Evolutionary conservation across 37 sponge, comb jelly and placozoan genomes (phyloP).

Genomic region (Aplysina aerophoba): DNA sequence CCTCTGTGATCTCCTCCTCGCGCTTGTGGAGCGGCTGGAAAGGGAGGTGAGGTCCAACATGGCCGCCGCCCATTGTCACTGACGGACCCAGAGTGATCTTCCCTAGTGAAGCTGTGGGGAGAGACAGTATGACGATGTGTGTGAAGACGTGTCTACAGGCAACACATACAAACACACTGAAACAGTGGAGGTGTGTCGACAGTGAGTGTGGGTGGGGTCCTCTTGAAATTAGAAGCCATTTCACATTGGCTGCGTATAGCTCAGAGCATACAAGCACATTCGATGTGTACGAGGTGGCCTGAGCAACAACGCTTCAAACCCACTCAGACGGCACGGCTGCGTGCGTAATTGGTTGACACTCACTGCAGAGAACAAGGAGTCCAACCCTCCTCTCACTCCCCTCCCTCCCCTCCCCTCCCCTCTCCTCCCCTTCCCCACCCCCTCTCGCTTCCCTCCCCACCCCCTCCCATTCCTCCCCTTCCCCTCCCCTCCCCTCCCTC

Average conservation of each 20-base stretch:
- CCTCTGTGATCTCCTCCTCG: slow-evolving; percentile 21
- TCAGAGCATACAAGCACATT: too few species aligned
- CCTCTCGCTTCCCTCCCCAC: not conserved
- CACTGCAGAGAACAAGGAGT: too few species aligned
- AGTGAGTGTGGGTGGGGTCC: too few species aligned
- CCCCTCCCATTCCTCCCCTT: not conserved
- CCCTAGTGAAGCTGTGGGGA: not conserved
- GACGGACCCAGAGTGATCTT: slow-evolving; percentile 22
- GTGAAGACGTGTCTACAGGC: too few species aligned
- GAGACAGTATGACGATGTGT: not conserved
- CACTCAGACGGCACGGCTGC: too few species aligned
- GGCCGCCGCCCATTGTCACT: not conserved
- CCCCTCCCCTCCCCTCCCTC: too few species aligned
- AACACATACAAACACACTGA: not conserved
- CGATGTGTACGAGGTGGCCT: too few species aligned
- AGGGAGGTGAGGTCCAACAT: not conserved
- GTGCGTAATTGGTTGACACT: too few species aligned
- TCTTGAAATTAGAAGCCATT: too few species aligned
- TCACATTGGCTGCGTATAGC: too few species aligned
- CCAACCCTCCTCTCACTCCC: not conserved
- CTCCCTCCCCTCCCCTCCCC: slow-evolving; percentile 14
- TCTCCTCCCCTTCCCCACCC: slow-evolving; percentile 1
- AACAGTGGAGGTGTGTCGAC: not conserved
- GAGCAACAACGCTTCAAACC: too few species aligned
- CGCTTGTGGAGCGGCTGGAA: slow-evolving; percentile 24